These are phyloP conservation scores for Antheraea assamensis DNA, from an alignment of 2,888 invertebrate genomes.

Conservation along the genomic window DNA sequence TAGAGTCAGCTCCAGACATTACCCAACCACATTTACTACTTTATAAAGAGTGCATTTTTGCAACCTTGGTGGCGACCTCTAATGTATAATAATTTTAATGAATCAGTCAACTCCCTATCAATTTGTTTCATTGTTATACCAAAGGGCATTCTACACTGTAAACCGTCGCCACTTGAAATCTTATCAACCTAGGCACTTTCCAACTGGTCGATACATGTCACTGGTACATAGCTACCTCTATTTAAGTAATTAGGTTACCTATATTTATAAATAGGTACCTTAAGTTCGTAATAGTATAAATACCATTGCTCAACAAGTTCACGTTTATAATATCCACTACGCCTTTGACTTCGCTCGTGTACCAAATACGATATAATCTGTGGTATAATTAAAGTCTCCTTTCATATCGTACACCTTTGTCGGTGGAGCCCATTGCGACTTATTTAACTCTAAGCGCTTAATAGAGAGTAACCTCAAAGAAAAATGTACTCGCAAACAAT, in stretches of 20 bases:
- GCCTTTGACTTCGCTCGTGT: conserved; percentile 20
- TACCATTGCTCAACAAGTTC: conserved; percentile 23
- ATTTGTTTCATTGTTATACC: too few species aligned
- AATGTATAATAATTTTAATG: too few species aligned
- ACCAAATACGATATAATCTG: conserved; percentile 62
- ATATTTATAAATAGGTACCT: not conserved
- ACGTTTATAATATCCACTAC: conserved; percentile 32
- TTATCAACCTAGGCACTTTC: too few species aligned
- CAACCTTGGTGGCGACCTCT: too few species aligned
- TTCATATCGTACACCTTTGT: conserved; percentile 76
- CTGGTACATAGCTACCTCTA: not conserved
- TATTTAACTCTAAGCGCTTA: conserved; percentile 78
- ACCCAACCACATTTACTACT: too few species aligned
- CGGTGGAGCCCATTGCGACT: conserved; percentile 68
- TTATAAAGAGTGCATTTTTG: too few species aligned
- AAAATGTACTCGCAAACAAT: conserved; percentile 81
- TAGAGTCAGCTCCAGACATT: too few species aligned
- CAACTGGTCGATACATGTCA: too few species aligned
- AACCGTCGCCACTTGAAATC: too few species aligned
- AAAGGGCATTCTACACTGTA: too few species aligned
- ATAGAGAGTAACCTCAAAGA: conserved; percentile 82
- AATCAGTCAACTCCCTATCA: too few species aligned
- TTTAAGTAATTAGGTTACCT: not conserved
- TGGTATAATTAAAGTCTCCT: conserved; percentile 74
- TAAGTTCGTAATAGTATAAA: not conserved